Percentiles rank a stretch among this genome's conserved stretches.
phyloP scores from a whole-genome alignment of 2,888 invertebrate species.

The Epirrita christyi region DNA sequence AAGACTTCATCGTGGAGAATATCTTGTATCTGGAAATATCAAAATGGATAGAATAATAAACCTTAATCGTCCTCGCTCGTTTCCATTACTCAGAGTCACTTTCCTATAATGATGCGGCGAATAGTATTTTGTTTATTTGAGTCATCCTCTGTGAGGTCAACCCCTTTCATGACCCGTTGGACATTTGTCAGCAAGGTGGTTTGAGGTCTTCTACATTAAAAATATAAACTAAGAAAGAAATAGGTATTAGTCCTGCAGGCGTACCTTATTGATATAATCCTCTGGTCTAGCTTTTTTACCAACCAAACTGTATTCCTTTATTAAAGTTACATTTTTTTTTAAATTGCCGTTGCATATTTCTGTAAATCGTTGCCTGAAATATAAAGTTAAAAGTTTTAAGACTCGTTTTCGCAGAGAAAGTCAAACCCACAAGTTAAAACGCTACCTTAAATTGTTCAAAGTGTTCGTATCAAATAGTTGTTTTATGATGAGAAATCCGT shows the following conservation, averaged over 20 bases:
- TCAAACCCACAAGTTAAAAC: no score
- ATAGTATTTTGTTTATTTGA: neutral
- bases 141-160: neutral
- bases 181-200: neutral
- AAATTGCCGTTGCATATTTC: neutral
- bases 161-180: neutral
- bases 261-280: conserved; percentile 88
- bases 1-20: conserved; percentile 89
- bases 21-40: conserved; percentile 86
- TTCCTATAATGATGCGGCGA: neutral
- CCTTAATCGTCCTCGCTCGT: no score
- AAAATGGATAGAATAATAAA: no score
- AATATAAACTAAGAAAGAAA: neutral
- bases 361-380: neutral
- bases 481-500: no score
- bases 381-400: no score
- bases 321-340: no score
- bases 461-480: no score
- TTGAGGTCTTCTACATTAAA: neutral
- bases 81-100: no score
- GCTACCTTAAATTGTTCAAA: no score
- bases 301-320: conserved; percentile 2
- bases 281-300: conserved; percentile 85
- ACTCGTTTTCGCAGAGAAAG: no score
- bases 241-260: no score